Evolutionary conservation across 2,113 vertebrate genomes (phyloP), one percentile per base, ranked within the genome.

Genomic region (Dinomys branickii): DNA sequence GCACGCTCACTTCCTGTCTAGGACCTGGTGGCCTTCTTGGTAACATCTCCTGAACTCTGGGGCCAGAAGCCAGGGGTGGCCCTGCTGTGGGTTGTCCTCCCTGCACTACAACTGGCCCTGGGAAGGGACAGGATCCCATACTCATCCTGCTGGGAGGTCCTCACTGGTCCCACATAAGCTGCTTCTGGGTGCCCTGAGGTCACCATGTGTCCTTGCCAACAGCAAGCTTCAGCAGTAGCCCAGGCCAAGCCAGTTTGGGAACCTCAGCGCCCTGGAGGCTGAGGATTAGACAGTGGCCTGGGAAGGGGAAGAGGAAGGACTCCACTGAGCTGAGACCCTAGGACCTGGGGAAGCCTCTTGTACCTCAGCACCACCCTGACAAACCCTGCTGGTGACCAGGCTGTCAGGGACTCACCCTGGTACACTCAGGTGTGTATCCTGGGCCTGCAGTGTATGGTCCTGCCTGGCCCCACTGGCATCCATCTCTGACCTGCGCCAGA

Each of bases 381-480:
- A 12, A 12, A 5, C 16, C 28, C 44, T n/a, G 1, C 75, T 3
- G 44, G 58, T 1, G 1, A 1, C n/a, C 2, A 7, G 1, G 9
- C 24, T 7, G 16, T 33, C 0, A 0, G 47, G 71, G 35, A 33
- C 75, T 3, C 4, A 7, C 30, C 63, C 50, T 3, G 30, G 50
- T 0, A 10, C 33, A 50, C 5, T 50, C 47, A 8, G 1, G 0
- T 2, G 12, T 7, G 24, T 28, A 0, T 14, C 58, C 6, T 13
- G 73, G 47, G n/a, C 30, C 35, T 2, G 3, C 61, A 3, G 22
- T 0, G 69, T 28, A 38, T 47, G 30, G 20, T 8, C 41, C 80
- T 30, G 19, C 13, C 65, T 33, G 2, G 0, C 9, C 59, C 58
- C 50, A 3, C 5, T 6, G 17, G 56, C 0, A 1, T 44, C 7